Base-by-base conservation (phyloP, 1,140 invertebrate species). In the Zaprionus lachaisei region DNA sequence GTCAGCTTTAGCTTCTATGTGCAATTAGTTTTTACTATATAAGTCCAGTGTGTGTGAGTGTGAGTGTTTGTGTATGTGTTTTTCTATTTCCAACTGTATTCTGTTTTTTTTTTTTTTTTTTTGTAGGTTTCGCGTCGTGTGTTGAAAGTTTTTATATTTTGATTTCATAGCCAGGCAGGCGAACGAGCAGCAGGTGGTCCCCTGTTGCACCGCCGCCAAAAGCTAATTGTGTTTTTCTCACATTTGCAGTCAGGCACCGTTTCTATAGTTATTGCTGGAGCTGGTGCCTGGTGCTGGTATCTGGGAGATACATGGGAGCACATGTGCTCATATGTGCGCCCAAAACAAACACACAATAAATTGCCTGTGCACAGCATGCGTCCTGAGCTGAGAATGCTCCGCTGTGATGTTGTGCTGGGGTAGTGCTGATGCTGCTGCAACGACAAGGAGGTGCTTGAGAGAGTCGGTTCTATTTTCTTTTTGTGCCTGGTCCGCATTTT, bases 271-370 rank as follows among this genome's bases (percentile, higher is more conserved):
- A 20, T 58, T 20, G 47, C 57, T 62, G 55, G 31, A 63, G 28
- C 31, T 56, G 58, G 7, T 12, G 37, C 5, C 9, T 56, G 31
- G 22, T 38, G 41, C 68, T 62, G 56, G 9, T 49, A 31, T 80
- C 73, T 80, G 83, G 26, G 64, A 86, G 77, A 86, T 81, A 73
- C 61, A 69, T 68, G 49, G 57, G 51, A 49, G 58, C 65, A 54
- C 56, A 54, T 71, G 62, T 34, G 60, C 77, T 83, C 83, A 87
- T 81, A 79, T 81, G 85, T 84, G 84, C 61, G 79, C 85, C 71
- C 81, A 82, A 90, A 90, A 90, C 85, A 90, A 90, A 90, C 85
- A 90, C 85, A 90, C 85, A 90, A 90, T 90, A 90, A 90, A 90
- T 90, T 90, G 85, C 85, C 81, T 90, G 54, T 54, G 75, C 85